Evolutionary conservation across 2,113 vertebrate genomes (phyloP), one percentile per base, ranked within the genome.

Genomic region (Dipodomys spectabilis): DNA sequence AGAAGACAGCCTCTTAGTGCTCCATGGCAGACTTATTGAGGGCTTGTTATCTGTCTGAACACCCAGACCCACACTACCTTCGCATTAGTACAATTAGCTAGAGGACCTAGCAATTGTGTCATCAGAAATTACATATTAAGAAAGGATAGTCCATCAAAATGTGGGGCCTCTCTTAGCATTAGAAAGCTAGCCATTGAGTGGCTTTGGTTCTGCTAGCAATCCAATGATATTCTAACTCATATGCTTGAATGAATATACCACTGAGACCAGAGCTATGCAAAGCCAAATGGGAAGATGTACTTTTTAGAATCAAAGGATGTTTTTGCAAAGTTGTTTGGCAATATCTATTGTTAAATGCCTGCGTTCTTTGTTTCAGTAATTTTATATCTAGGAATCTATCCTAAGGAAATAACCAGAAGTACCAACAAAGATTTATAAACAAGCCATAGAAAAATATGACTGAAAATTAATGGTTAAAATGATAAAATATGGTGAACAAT

Each of bases 141-240:
- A 90, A 60, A 84, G 77, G 25, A 67, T 5, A 45, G 23, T 13
- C 22, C 65, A 35, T 82, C 22, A 86, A 94, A 87, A 88, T 5
- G 11, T 60, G 90, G 88, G 32, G 73, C 5, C 82, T 9, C 22
- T 90, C 75, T 87, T 53, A 82, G 71, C 72, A 92, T 89, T 49
- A 92, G 69, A 87, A 86, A 44, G 45, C 65, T 90, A 71, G 93
- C 80, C 78, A 80, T 44, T 78, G 5, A 85, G 57, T 87, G 90
- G 64, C 8, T 96, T 73, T 87, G 87, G 44, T 75, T 96, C 81
- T 62, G 96, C 97, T 93, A 92, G 64, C 49, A 91, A 86, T 87
- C 30, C 28, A 69, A 90, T 57, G 19, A 93, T 87, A 9, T 23
- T 0, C 93, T 94, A 35, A 86, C 68, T 89, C 86, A 30, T 45